Evolutionary conservation across 2,888 invertebrate species (phyloP), one percentile per base, ranked within the genome.

Genomic region (Cataglyphis albicans): DNA sequence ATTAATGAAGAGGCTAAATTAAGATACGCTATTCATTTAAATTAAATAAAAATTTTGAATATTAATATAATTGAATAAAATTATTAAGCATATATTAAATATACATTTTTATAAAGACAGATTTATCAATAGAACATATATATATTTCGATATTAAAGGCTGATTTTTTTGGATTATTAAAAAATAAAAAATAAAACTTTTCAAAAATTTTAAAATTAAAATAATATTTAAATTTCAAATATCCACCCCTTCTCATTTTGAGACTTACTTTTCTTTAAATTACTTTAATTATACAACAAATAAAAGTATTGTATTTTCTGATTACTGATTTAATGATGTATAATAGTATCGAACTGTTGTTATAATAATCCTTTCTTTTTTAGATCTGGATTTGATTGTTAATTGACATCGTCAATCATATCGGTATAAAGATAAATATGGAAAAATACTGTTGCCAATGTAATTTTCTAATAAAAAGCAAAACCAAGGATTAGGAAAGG

Each of bases 401-500:
- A 57, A 57, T 21, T 9, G 2, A 52, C 55, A 29, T 64, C 25
- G 18, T 57, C 29, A 67, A 67, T 68, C 38, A 61, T 9, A 18
- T 48, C 25, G 52, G n/a, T 18, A 25, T 18, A 12, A 6, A 25
- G 3, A 44, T 52, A 1, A 48, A 44, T 15, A n/a, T 73, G 5
- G 7, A 4, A 32, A 41, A 76, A 67, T 76, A 76, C 38, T 76
- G 55, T 78, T 44, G 29, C 21, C 18, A 44, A 70, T 12, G 12
- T 21, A 41, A 68, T 78, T 18, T 41, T 21, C 15, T 94, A 97
- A 92, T 97, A 96, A 93, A 97, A 97, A 0, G 97, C 97, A 92
- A 97, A 97, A 41, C 97, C 90, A 81, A 97, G 93, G 80, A 97
- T 96, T 21, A 97, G 94, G 65, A 97, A 92, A 0, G 97, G 97